Evolutionary conservation across 1,140 invertebrate species (phyloP), one percentile per base, ranked within the genome.

Genomic region (Metaphire vulgaris): DNA sequence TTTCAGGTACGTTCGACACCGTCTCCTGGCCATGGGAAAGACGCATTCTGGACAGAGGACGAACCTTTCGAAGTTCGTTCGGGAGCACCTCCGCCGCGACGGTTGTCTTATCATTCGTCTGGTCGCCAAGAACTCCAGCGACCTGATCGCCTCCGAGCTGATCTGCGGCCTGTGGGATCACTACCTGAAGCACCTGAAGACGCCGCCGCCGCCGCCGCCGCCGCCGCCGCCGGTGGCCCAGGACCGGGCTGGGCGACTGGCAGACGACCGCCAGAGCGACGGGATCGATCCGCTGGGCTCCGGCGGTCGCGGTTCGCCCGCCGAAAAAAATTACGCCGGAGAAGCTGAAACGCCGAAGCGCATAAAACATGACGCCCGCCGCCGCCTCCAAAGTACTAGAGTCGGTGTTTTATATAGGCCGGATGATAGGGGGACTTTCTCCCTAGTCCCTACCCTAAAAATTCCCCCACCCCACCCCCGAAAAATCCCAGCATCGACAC

Each of bases 101-200:
- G 75, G 75, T n/a, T 31, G 29, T n/a, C 72, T 76, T 21, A 33
- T 76, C 31, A 32, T 72, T 0, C n/a, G 75, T n/a, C n/a, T 72
- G 75, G 29, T 72, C 28, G 69, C 67, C 28, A 30, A 28, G 16
- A 76, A 76, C 69, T 33, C 69, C 0, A 76, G 75, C 29, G 75
- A 76, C 12, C 32, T 76, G 29, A 28, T 76, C 29, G 75, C 75
- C n/a, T 70, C 75, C 29, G 68, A 76, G 29, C 32, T 76, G 2
- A n/a, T 68, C 33, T 75, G 64, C 56, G 74, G 65, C 21, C 74
- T 75, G 1, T 75, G 65, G 56, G 74, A 75, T 26, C 28, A 75
- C 28, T 72, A 68, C 41, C 28, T 71, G 21, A n/a, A n/a, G n/a
- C n/a, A n/a, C n/a, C n/a, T n/a, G n/a, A n/a, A n/a, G n/a, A n/a